Conservation (phyloP, 2,113 vertebrate species). For the Desmodus rotundus region DNA sequence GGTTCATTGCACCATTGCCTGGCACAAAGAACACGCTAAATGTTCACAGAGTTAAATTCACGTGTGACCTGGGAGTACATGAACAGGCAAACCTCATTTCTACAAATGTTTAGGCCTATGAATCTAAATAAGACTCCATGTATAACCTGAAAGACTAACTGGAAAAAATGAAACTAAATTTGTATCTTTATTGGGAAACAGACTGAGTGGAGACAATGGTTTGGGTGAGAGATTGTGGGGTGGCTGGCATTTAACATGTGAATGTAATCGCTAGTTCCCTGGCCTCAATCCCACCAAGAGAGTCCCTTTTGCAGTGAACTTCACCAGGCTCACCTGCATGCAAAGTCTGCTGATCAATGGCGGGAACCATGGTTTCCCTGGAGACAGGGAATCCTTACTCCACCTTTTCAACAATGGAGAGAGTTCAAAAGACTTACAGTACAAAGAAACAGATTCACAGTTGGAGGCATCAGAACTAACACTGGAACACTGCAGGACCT, state of each 20-base stretch:
- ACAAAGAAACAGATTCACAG: conserved; percentile 27
- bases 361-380: conserved; percentile 24
- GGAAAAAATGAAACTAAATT: neutral
- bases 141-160: neutral
- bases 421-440: conserved; percentile 57
- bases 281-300: neutral
- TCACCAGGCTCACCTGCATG: conserved; percentile 26
- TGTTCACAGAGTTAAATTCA: neutral
- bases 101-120: neutral
- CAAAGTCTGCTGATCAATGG: conserved; percentile 30
- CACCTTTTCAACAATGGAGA: conserved; percentile 27
- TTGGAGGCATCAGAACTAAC: neutral
- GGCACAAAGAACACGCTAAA: neutral
- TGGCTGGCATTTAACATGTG: neutral
- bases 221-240: neutral
- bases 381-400: conserved; percentile 58
- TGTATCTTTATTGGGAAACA: conserved; percentile 34
- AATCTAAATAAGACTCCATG: neutral
- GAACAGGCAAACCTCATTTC: neutral
- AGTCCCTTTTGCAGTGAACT: neutral
- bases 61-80: neutral
- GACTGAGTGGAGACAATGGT: neutral
- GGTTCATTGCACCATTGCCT: neutral
- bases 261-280: neutral
- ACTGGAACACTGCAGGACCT: neutral